These are phyloP conservation scores for Andrena fulva DNA, from an alignment of 2,888 invertebrate species.

Conservation along the genomic window DNA sequence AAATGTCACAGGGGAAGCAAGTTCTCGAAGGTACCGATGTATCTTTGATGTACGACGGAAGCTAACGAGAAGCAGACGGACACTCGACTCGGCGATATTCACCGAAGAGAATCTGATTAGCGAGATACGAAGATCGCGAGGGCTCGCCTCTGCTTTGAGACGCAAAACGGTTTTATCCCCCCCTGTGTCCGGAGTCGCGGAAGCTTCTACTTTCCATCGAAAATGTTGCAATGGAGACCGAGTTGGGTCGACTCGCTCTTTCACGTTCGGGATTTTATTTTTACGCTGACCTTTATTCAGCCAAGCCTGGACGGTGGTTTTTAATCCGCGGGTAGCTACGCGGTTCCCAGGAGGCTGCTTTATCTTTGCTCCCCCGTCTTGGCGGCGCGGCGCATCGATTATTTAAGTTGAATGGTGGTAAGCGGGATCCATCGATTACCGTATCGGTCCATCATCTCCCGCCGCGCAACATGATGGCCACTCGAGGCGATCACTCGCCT, in stretches of 20 bases:
- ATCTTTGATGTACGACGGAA: no score
- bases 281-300: constrained; percentile 39
- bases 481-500: not conserved
- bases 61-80: not conserved
- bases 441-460: constrained; percentile 16
- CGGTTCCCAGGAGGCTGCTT: constrained; percentile 25
- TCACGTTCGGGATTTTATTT: constrained; percentile 24
- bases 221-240: constrained; percentile 4
- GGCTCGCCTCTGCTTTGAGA: not conserved
- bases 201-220: constrained; percentile 10
- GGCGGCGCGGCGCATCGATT: constrained; percentile 22
- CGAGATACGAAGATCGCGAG: not conserved
- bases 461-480: constrained; percentile 5
- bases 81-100: not conserved
- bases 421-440: constrained; percentile 42
- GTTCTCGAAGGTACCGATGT: no score
- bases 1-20: not conserved
- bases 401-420: constrained; percentile 42
- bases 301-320: constrained; percentile 27
- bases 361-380: constrained; percentile 8
- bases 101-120: not conserved
- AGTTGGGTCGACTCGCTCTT: constrained; percentile 31
- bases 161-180: not conserved
- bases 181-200: not conserved
- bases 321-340: constrained; percentile 40